phyloP scores from a whole-genome alignment of 2,888 invertebrate species.

The Helicoverpa assulta region DNA sequence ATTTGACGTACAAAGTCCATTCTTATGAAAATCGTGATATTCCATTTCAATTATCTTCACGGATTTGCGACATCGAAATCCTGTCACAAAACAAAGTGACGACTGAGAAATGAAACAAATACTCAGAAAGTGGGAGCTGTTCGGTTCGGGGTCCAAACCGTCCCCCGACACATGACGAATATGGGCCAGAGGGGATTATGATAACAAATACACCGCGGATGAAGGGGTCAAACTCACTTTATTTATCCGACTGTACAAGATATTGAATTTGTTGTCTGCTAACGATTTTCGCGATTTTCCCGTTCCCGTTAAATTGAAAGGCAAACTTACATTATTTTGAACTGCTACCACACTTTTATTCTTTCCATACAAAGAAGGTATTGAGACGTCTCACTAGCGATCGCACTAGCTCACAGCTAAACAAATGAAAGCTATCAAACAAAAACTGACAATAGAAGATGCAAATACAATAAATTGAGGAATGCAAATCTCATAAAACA shows the following conservation, averaged over 20 bases:
- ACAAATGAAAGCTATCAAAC: neutral
- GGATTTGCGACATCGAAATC: conserved; percentile 70
- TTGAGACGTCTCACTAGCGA: neutral
- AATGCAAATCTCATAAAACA: conserved; percentile 69
- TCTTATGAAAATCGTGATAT: conserved; percentile 71
- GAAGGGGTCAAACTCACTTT: conserved; percentile 51
- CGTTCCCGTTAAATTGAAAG: conserved; percentile 9
- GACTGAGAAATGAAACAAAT: conserved; percentile 66
- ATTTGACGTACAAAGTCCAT: conserved; percentile 62
- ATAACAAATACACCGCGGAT: conserved; percentile 65
- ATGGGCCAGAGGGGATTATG: conserved; percentile 67
- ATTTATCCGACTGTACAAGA: conserved; percentile 55
- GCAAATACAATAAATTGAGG: conserved; percentile 42
- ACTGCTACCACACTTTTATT: neutral
- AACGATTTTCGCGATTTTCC: conserved; percentile 5
- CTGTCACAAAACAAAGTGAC: conserved; percentile 68
- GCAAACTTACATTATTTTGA: neutral
- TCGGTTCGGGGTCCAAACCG: conserved; percentile 46
- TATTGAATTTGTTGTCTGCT: conserved; percentile 52
- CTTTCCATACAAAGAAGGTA: neutral
- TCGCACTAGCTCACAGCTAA: neutral
- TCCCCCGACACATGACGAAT: conserved; percentile 67
- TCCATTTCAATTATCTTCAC: conserved; percentile 76
- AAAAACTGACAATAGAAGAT: conserved; percentile 27
- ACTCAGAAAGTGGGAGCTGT: conserved; percentile 46